These are phyloP conservation scores for Dendropsophus ebraccatus DNA, from an alignment of 2,113 vertebrate genomes.

Conservation along the genomic window DNA sequence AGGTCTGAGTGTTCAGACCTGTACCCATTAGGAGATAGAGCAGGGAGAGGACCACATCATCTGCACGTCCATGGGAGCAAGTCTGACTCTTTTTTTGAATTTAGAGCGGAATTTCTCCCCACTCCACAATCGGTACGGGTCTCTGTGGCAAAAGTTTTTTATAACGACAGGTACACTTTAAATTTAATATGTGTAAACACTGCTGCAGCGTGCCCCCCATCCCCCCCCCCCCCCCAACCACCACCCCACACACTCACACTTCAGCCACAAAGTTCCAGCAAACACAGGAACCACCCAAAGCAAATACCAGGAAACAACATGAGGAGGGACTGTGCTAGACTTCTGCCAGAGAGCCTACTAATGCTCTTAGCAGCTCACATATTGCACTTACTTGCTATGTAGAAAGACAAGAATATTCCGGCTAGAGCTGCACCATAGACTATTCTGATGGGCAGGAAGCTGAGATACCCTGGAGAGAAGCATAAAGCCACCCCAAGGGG, in stretches of 20 bases:
- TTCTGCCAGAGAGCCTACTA: background rate
- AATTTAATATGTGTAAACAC: background rate
- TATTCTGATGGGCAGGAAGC: slow-evolving; percentile 76
- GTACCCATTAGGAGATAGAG: too few species aligned
- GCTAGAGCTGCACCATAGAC: slow-evolving; percentile 76
- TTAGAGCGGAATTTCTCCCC: too few species aligned
- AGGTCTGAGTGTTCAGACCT: too few species aligned
- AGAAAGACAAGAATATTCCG: slow-evolving; percentile 81
- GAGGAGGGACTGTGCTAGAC: background rate
- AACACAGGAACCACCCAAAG: slow-evolving; percentile 31
- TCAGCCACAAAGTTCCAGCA: slow-evolving; percentile 28
- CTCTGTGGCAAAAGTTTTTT: too few species aligned
- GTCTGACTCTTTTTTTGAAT: too few species aligned
- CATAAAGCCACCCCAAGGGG: slow-evolving; percentile 74
- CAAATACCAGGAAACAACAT: slow-evolving; percentile 32
- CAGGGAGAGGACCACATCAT: too few species aligned
- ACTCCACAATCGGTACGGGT: too few species aligned
- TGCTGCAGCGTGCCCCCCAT: background rate
- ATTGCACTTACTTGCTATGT: slow-evolving; percentile 72
- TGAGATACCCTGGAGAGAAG: slow-evolving; percentile 70
- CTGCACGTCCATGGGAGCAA: too few species aligned
- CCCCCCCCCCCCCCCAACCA: background rate
- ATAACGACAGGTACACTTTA: too few species aligned
- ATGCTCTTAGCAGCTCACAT: background rate
- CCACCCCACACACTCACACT: too few species aligned